These are phyloP conservation scores for Keiferia lycopersicella DNA, from an alignment of 2,888 invertebrate species.

Conservation along the genomic window DNA sequence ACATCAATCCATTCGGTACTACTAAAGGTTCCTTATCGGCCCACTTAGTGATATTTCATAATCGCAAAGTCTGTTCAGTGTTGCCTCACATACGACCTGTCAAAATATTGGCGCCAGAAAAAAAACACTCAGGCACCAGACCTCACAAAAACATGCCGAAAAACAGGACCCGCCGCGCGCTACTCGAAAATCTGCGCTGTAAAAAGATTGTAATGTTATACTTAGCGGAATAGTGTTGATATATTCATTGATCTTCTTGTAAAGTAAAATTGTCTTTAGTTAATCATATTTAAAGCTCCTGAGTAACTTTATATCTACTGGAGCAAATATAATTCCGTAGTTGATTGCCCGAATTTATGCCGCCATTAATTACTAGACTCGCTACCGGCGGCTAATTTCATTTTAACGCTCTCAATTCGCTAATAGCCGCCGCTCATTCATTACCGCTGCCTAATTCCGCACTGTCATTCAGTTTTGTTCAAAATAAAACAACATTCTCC, in stretches of 20 bases:
- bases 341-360: conserved; percentile 64
- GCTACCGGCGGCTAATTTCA: conserved; percentile 62
- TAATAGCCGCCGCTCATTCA: conserved; percentile 66
- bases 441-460: conserved; percentile 59
- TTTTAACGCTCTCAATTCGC: conserved; percentile 68
- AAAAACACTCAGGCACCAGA: conserved; percentile 27
- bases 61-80: conserved; percentile 60
- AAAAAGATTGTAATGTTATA: background rate
- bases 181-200: conserved; percentile 7
- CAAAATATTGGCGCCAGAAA: conserved; percentile 68
- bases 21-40: conserved; percentile 60
- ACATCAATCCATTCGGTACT: conserved; percentile 31
- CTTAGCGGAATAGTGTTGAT: background rate
- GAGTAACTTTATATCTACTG: conserved; percentile 36
- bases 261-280: background rate
- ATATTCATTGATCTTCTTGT: background rate
- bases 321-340: conserved; percentile 56
- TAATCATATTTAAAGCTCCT: conserved; percentile 25
- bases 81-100: conserved; percentile 52
- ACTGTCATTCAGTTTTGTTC: conserved; percentile 68
- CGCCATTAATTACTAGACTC: conserved; percentile 59
- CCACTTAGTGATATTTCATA: conserved; percentile 71
- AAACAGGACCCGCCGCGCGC: conserved; percentile 26
- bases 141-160: conserved; percentile 17
- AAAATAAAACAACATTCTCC: conserved; percentile 63